Evolutionary conservation across 2,888 invertebrate species (phyloP).

Genomic region (Parasteatoda lunata): DNA sequence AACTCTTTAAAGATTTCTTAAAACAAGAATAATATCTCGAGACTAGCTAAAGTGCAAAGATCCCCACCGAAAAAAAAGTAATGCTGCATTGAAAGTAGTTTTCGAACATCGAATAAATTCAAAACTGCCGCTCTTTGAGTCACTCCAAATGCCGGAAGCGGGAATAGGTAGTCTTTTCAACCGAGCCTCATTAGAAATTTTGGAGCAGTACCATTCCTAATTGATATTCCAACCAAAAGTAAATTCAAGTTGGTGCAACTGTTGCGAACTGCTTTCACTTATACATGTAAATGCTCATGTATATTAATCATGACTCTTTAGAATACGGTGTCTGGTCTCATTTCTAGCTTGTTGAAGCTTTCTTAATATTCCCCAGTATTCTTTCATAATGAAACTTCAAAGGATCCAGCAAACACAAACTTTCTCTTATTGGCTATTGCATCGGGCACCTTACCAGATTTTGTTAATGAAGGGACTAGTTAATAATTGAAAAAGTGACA

Average conservation of each 20-base stretch:
- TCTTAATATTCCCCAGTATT: conserved; percentile 58
- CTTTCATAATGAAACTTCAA: conserved; percentile 63
- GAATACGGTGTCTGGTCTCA: conserved; percentile 55
- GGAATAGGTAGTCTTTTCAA: conserved; percentile 55
- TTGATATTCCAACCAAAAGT: conserved; percentile 60
- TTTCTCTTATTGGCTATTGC: conserved; percentile 48
- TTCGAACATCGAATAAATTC: conserved; percentile 21
- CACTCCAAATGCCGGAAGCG: conserved; percentile 36
- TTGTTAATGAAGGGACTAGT: conserved; percentile 47
- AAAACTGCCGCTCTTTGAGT: conserved; percentile 30
- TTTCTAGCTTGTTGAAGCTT: conserved; percentile 38
- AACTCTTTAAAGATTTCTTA: conserved; percentile 24
- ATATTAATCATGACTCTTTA: conserved; percentile 65
- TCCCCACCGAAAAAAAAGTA: conserved; percentile 28
- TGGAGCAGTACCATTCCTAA: conserved; percentile 49
- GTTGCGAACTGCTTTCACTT: conserved; percentile 54
- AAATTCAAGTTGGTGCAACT: conserved; percentile 59
- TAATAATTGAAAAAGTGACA: conserved; percentile 37
- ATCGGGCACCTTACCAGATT: conserved; percentile 12
- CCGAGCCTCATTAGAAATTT: conserved; percentile 62
- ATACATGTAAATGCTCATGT: conserved; percentile 67
- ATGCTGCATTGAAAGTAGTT: background rate
- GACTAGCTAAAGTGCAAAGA: conserved; percentile 39
- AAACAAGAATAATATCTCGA: conserved; percentile 19
- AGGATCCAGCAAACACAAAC: conserved; percentile 46